Percentiles rank a stretch among this genome's conserved stretches.
phyloP scores from a whole-genome alignment of 2,888 invertebrate species.

The Meteorus colon region DNA sequence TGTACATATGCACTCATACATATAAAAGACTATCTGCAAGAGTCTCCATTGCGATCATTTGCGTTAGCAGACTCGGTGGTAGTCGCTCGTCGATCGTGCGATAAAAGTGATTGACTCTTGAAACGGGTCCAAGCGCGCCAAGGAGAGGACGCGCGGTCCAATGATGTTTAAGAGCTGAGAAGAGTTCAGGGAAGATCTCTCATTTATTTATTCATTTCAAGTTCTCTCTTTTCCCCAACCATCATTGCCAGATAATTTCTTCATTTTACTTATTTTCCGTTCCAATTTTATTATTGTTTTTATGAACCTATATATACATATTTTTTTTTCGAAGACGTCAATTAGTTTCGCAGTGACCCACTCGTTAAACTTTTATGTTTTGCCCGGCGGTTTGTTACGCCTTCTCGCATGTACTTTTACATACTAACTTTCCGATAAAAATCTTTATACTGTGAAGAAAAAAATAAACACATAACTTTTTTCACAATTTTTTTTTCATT shows the following conservation, averaged over 20 bases:
- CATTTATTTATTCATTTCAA: constrained; percentile 25
- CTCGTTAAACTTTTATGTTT: constrained; percentile 67
- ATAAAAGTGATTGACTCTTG: constrained; percentile 68
- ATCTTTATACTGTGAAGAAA: constrained; percentile 48
- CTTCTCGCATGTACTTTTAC: constrained; percentile 20
- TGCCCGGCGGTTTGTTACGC: constrained; percentile 60
- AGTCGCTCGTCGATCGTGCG: constrained; percentile 56
- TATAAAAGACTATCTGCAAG: constrained; percentile 16
- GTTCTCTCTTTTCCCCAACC: not conserved
- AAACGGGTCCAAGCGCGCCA: constrained; percentile 56
- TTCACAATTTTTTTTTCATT: not conserved
- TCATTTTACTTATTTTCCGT: constrained; percentile 25
- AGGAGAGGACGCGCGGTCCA: constrained; percentile 37
- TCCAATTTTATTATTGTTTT: constrained; percentile 3
- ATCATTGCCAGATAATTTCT: constrained; percentile 13
- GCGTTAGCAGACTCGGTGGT: constrained; percentile 51
- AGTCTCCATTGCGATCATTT: constrained; percentile 48
- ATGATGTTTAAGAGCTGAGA: constrained; percentile 14
- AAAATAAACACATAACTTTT: constrained; percentile 7
- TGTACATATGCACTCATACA: not conserved
- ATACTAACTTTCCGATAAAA: constrained; percentile 54
- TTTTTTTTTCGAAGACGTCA: constrained; percentile 52
- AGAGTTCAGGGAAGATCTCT: constrained; percentile 44
- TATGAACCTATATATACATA: not conserved
- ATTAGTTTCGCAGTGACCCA: constrained; percentile 63